Base-by-base conservation (phyloP, 2,797 vertebrate species). In the Phrynocephalus forsythii region DNA sequence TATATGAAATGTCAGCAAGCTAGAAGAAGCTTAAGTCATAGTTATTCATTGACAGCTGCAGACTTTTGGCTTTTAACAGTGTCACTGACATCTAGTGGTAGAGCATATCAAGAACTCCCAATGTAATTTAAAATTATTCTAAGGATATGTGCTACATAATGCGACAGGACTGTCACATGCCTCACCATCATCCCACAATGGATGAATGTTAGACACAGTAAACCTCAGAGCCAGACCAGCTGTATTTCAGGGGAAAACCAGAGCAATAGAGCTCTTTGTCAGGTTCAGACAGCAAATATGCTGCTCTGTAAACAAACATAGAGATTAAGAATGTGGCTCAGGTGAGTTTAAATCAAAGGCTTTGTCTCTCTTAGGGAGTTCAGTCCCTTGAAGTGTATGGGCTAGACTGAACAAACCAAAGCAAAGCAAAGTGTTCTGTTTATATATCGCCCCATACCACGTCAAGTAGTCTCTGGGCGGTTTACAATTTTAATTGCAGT, bases 21-120 rank as follows among this genome's bases (percentile, higher is more conserved):
- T 69, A 76, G 48, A 30, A 28, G 26, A 26, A 26, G 28, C 30
- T 67, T 88, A 77, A 33, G n/a, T 11, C n/a, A 79, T 86, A n/a
- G 73, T 18, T 10, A 20, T 72, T 84, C 16, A 77, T 6, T 30
- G 18, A 0, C 33, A 76, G 30, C 73, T 71, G 8, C 80, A 56
- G 73, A 80, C 78, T 84, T 50, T 86, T 85, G 89, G 63, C 69
- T 83, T 90, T 18, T 15, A 33, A 79, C 82, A 82, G 33, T 90
- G 84, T 88, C 92, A 92, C 90, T 95, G 96, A 94, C 96, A 95
- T 91, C 97, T 96, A 92, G 90, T 95, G 96, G 95, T 79, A 76
- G 82, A 1, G 69, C 3, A 5, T 22, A 56, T 30, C 3, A 84
- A 89, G 79, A 22, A 87, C 56, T 33, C 22, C 60, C 52, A 63